Evolutionary conservation across 2,888 invertebrate species (phyloP).

Genomic region (Drosophila sordidula): DNA sequence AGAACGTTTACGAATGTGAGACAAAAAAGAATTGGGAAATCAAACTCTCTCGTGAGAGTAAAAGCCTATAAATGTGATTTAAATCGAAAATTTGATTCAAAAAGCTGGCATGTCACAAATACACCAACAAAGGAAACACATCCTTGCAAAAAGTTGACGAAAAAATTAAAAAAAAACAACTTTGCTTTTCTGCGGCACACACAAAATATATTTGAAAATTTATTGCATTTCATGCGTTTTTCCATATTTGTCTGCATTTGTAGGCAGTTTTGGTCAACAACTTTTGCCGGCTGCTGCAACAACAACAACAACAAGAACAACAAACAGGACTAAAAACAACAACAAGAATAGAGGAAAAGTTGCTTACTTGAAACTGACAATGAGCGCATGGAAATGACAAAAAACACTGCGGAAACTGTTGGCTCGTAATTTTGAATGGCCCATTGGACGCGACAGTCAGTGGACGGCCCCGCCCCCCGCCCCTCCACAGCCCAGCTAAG

Average conservation of each 20-base stretch:
- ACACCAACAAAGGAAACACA: background rate
- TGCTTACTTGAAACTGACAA: conserved; percentile 79
- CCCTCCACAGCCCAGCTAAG: conserved; percentile 17
- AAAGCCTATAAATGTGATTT: background rate
- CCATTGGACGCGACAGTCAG: conserved; percentile 70
- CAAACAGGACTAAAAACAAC: conserved; percentile 30
- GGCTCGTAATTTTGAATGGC: conserved; percentile 76
- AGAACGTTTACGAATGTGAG: background rate
- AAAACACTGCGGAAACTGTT: conserved; percentile 77
- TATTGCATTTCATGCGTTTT: conserved; percentile 77
- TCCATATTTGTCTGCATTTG: conserved; percentile 74
- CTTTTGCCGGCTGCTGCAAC: conserved; percentile 61
- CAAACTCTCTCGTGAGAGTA: background rate
- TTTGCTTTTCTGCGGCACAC: conserved; percentile 37
- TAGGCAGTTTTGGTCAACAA: conserved; percentile 74
- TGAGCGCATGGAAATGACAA: conserved; percentile 79
- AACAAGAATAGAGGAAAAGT: conserved; percentile 55
- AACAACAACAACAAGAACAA: conserved; percentile 32
- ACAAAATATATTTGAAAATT: conserved; percentile 76
- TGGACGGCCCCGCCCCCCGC: conserved; percentile 3
- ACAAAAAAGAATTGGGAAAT: background rate
- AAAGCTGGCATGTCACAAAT: background rate
- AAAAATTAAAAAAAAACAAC: conserved; percentile 10
- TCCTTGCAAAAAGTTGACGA: conserved; percentile 10
- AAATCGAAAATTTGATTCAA: background rate